Percentiles rank a stretch among this genome's conserved stretches.
These are phyloP conservation scores for Neopelma chrysocephalum DNA, from an alignment of 2,797 vertebrate species.

Conservation along the genomic window DNA sequence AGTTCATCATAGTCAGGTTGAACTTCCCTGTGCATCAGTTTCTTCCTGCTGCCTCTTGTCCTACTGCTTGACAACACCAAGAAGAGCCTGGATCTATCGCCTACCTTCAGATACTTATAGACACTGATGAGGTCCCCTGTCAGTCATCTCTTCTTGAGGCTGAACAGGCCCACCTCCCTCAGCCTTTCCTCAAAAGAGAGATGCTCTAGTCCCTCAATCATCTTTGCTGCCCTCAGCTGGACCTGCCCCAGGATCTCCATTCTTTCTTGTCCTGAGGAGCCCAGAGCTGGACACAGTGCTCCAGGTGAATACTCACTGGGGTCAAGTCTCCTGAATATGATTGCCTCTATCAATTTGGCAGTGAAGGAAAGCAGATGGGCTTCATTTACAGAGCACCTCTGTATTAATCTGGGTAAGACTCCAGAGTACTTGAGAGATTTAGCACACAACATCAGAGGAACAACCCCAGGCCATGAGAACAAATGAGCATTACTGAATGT, in stretches of 20 bases:
- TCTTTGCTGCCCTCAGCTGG: too few species aligned
- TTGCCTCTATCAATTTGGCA: background rate
- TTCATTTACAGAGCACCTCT: background rate
- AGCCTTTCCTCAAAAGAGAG: background rate
- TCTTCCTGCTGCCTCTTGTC: fast-evolving
- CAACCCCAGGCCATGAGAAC: background rate
- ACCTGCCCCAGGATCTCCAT: background rate
- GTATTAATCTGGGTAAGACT: background rate
- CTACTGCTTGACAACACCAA: background rate
- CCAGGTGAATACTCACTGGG: background rate
- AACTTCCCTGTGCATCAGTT: background rate
- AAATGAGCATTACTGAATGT: background rate
- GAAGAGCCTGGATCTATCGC: background rate
- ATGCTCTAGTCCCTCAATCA: background rate
- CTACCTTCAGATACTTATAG: background rate
- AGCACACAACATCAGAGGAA: background rate
- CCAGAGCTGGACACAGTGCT: background rate
- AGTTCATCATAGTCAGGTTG: background rate
- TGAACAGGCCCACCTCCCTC: too few species aligned
- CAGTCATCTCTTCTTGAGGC: too few species aligned
- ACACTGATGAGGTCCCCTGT: too few species aligned
- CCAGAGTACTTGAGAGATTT: background rate
- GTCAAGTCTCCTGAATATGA: too few species aligned
- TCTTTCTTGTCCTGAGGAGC: background rate
- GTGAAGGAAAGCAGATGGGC: background rate